A percentile compares a stretch with the other conserved stretches of the same genome.
Evolutionary conservation across 2,797 vertebrate species (phyloP).

Genomic region (Manis crassicaudata): DNA sequence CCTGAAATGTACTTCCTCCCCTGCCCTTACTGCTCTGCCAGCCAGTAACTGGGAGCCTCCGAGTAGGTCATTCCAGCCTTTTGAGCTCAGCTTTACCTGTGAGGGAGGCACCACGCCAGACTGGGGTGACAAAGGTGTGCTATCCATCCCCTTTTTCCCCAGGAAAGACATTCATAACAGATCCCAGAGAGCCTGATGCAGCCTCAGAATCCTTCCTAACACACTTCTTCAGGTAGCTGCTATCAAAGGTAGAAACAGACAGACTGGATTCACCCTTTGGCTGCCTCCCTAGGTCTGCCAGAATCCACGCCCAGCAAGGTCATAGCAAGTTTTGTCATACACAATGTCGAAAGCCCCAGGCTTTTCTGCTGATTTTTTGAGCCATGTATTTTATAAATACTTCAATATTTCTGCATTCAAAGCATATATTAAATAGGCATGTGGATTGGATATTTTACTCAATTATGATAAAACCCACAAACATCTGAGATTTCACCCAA

Average conservation of each 20-base stretch:
- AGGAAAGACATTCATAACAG: not conserved
- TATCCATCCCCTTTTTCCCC: not conserved
- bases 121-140: rapidly evolving
- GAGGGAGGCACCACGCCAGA: rapidly evolving
- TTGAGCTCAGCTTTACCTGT: not conserved
- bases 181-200: not conserved
- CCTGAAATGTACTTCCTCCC: not conserved
- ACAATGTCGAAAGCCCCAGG: not conserved
- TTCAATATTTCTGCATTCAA: not conserved
- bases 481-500: not conserved
- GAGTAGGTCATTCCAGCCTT: rapidly evolving
- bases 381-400: rapidly evolving
- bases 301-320: rapidly evolving
- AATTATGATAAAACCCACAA: not conserved
- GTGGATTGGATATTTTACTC: not conserved
- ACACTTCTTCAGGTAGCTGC: not conserved
- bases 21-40: no score
- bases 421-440: not conserved
- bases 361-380: not conserved
- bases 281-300: rapidly evolving
- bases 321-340: rapidly evolving
- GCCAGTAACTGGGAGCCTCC: rapidly evolving
- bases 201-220: not conserved
- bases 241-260: rapidly evolving
- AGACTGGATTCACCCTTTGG: rapidly evolving